These are phyloP conservation scores for Dasyurus viverrinus DNA, from an alignment of 2,113 vertebrate species.

Conservation along the genomic window DNA sequence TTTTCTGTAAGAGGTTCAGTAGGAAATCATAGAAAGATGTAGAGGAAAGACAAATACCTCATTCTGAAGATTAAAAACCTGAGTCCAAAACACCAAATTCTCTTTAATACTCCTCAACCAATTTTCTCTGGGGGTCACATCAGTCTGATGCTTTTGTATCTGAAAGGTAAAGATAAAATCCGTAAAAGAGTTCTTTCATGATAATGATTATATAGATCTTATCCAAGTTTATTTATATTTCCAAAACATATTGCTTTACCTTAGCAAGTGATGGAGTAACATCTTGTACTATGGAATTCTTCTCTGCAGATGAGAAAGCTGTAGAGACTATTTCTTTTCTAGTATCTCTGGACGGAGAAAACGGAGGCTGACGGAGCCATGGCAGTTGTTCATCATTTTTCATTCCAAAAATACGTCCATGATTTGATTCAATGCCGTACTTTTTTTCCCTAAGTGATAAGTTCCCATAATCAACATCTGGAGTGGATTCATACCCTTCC, in stretches of 20 bases:
- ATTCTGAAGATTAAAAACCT: constrained; percentile 85
- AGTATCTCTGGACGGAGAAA: neutral
- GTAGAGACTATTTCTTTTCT: neutral
- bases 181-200: neutral
- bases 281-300: neutral
- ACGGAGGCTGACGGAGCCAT: neutral
- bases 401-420: neutral
- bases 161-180: neutral
- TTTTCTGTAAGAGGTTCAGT: neutral
- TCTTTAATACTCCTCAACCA: neutral
- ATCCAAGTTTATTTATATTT: neutral
- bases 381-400: neutral
- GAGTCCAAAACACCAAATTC: constrained; percentile 59
- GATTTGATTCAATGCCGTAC: fast-evolving
- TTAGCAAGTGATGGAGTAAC: neutral
- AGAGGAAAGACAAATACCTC: constrained; percentile 74
- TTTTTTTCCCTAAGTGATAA: fast-evolving
- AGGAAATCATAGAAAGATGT: neutral
- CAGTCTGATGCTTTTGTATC: no score
- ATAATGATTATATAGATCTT: neutral
- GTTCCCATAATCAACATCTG: fast-evolving
- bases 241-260: neutral
- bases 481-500: neutral
- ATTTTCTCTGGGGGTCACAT: neutral
- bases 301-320: neutral